Base-by-base conservation (phyloP, 2,888 invertebrate genomes). In the Gortyna flavago region DNA sequence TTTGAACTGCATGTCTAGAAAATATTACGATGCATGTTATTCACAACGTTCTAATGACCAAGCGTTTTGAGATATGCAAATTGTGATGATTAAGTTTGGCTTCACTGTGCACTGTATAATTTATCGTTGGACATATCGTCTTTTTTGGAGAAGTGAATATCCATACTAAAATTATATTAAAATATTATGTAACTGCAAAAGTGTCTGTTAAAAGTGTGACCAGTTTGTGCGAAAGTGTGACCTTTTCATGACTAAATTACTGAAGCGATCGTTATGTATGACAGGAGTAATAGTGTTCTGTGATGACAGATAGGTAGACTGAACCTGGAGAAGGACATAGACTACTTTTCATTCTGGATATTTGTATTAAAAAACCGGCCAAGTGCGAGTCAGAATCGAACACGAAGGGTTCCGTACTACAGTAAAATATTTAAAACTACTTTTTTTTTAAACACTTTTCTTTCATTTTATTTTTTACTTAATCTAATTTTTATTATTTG, bases 41-140 rank as follows among this genome's bases (percentile, higher is more conserved):
- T 29, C 67, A 44, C 62, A 16, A 32, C 16, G n/a, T 77, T 54
- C 62, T 77, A 75, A 64, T 54, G 54, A 54, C n/a, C 51, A 64
- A 44, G 41, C 62, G 21, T n/a, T 32, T 25, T 21, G 41, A 9
- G 35, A 35, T 62, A 54, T 77, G 62, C 77, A 54, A 64, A 64
- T 64, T 11, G 32, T 35, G 21, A 35, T 77, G n/a, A n/a, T 51
- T 32, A 11, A 35, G 41, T 57, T 73, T 32, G 29, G 18, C 18
- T 35, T 35, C 25, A 2, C 18, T 18, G 32, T 6, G 18, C 51
- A 6, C 51, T 68, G 35, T n/a, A 8, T 67, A 44, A 11, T 38
- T 18, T 25, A 32, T 32, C 25, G 4, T 48, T 25, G 2, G 9
- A 9, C 6, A 32, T 32, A 51, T 25, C 35, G 7, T 9, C 7